These are phyloP conservation scores for Halcyon chelicuti DNA, from an alignment of 2,797 vertebrate species.

Conservation along the genomic window DNA sequence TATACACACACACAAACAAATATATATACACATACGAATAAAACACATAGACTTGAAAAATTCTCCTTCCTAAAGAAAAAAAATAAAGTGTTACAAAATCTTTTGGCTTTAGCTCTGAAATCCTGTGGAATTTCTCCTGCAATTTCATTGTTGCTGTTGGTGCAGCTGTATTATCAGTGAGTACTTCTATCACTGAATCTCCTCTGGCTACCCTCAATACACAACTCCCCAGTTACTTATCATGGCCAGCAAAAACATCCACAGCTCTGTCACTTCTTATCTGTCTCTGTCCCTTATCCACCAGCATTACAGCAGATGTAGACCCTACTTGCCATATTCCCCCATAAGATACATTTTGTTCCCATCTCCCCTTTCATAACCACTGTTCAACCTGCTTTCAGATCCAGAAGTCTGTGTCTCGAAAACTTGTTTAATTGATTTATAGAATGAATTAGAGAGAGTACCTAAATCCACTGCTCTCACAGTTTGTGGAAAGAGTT, in stretches of 20 bases:
- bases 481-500: neutral
- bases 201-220: neutral
- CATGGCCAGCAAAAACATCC: neutral
- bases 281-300: neutral
- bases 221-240: neutral
- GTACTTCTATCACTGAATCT: neutral
- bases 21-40: fast-evolving
- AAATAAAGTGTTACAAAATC: neutral
- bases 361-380: neutral
- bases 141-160: neutral
- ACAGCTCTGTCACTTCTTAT: neutral
- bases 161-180: neutral
- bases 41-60: neutral
- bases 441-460: neutral
- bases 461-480: neutral
- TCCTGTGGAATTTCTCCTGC: neutral
- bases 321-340: neutral
- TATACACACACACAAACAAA: fast-evolving
- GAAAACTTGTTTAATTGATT: neutral
- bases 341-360: neutral
- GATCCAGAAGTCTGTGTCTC: neutral
- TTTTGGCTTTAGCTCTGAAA: neutral
- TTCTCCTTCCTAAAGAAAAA: neutral
- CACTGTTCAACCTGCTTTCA: neutral
- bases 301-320: neutral